phyloP scores from a whole-genome alignment of 1,140 invertebrate genomes.

The Nebria ingens region DNA sequence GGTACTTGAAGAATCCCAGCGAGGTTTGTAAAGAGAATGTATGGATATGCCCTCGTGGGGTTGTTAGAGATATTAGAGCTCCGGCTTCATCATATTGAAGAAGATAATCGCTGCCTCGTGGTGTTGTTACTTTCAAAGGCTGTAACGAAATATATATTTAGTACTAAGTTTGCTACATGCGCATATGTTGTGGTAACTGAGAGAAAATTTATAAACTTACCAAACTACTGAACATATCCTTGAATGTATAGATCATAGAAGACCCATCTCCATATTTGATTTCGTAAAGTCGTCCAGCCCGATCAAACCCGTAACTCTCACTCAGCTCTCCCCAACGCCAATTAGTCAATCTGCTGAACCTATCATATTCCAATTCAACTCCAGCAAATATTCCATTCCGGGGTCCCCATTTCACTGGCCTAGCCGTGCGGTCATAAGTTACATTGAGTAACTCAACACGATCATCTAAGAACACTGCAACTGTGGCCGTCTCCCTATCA shows the following conservation, averaged over 20 bases:
- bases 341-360: constrained; percentile 76
- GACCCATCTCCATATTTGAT: constrained; percentile 82
- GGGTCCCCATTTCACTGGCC: constrained; percentile 81
- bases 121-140: constrained; percentile 84
- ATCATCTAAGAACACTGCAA: constrained; percentile 83
- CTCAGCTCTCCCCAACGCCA: constrained; percentile 89
- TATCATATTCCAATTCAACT: constrained; percentile 86
- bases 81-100: constrained; percentile 87
- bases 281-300: constrained; percentile 73
- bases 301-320: constrained; percentile 80
- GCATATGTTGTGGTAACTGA: too few relatives aligned
- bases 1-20: constrained; percentile 85
- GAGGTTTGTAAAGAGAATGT: constrained; percentile 85
- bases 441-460: constrained; percentile 81
- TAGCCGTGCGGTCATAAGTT: constrained; percentile 82
- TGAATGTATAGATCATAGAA: constrained; percentile 76
- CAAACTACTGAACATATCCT: constrained; percentile 76
- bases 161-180: too few relatives aligned
- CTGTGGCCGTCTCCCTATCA: constrained; percentile 77
- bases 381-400: constrained; percentile 73
- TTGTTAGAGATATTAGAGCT: constrained; percentile 80
- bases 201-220: constrained; percentile 32
- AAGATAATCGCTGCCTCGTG: constrained; percentile 82
- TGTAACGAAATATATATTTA: constrained; percentile 31
- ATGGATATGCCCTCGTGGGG: constrained; percentile 85